These are phyloP conservation scores for Chalcis sispes DNA, from an alignment of 2,888 invertebrate species.

Conservation along the genomic window DNA sequence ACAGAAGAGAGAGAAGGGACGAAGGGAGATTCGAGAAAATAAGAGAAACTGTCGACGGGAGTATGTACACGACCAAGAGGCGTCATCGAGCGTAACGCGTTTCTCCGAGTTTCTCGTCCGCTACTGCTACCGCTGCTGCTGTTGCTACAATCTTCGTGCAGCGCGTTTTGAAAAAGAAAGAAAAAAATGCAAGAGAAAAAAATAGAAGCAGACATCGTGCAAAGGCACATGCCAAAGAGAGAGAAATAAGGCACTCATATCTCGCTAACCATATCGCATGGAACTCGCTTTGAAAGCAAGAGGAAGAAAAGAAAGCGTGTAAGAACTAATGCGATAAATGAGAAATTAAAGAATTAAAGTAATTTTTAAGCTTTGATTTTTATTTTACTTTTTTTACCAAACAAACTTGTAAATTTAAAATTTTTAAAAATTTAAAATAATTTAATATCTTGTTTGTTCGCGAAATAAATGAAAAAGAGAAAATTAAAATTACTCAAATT, in stretches of 20 bases:
- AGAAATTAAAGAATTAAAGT: no score
- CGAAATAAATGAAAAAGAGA: no score
- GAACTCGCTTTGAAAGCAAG: neutral
- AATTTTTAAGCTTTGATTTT: no score
- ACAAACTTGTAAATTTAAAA: no score
- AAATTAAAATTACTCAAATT: no score
- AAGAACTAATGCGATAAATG: slow-evolving; percentile 12
- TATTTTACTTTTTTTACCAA: no score
- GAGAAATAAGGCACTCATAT: slow-evolving; percentile 46
- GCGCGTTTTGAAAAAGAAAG: slow-evolving; percentile 3
- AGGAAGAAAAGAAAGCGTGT: neutral
- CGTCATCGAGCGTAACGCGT: slow-evolving; percentile 23
- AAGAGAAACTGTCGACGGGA: slow-evolving; percentile 47
- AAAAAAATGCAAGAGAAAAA: slow-evolving; percentile 31
- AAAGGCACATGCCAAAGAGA: slow-evolving; percentile 24
- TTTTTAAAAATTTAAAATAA: no score
- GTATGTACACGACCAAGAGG: neutral
- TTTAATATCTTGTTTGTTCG: no score
- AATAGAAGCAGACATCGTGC: slow-evolving; percentile 5
- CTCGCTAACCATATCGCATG: slow-evolving; percentile 45
- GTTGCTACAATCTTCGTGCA: neutral
- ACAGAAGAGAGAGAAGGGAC: slow-evolving; percentile 23
- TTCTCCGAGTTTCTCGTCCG: slow-evolving; percentile 5
- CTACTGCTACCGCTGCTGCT: neutral
- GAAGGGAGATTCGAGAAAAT: slow-evolving; percentile 45